Evolutionary conservation across 2,797 vertebrate species (phyloP), one percentile per base, ranked within the genome.

Genomic region (Tachyglossus aculeatus): DNA sequence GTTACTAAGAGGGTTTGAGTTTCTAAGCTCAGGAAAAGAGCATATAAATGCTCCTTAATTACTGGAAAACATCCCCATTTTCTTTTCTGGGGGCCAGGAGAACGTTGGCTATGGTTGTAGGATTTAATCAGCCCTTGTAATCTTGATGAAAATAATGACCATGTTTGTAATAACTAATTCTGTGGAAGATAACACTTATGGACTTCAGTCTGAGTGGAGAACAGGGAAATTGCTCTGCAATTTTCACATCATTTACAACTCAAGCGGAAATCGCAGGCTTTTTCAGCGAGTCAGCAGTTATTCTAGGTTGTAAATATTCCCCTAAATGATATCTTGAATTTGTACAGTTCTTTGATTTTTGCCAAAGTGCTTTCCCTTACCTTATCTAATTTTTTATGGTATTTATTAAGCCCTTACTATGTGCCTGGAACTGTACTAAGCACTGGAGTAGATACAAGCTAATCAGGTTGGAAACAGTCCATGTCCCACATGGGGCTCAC

Each of bases 51-150:
- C 13, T 79, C 66, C 83, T 31, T 38, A 77, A 51, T 22, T 34
- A 63, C 58, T 38, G 45, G 62, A 78, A 81, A 75, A 56, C 51
- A 13, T 44, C 22, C 27, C 51, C 62, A 73, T 80, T 74, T 85
- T 83, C 67, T 0, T 1, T 77, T 41, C 55, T 75, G 52, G 34
- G 22, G 41, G 64, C 50, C 56, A 60, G 38, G 74, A 33, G 38
- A 75, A 40, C 31, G 68, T 18, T 66, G 66, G 41, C 61, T 47
- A 80, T 40, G 39, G 62, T 48, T n/a, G 29, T 6, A 21, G 27
- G 44, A 6, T 66, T 27, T 39, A 40, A 29, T 74, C 54, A 55
- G 29, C 9, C 27, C 5, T 43, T 43, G 27, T 37, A 27, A 29
- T 41, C 10, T 34, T 72, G 69, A 73, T 51, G 9, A 51, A 71